phyloP scores from a whole-genome alignment of 2,888 invertebrate genomes.

The Parnassius mnemosyne region DNA sequence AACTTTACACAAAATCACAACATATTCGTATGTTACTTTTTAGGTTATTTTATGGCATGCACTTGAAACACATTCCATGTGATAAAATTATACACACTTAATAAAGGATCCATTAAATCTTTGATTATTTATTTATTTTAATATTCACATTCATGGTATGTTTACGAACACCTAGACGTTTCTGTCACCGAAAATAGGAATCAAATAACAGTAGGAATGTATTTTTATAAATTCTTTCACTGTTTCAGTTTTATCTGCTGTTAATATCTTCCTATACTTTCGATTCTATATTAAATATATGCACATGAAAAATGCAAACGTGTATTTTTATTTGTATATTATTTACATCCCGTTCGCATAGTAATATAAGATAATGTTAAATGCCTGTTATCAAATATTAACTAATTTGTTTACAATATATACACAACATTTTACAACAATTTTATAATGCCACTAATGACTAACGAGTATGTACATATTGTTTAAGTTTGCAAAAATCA shows the following conservation, averaged over 20 bases:
- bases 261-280: slow-evolving; percentile 41
- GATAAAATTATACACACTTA: slow-evolving; percentile 65
- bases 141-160: slow-evolving; percentile 67
- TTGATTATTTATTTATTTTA: slow-evolving; percentile 71
- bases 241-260: slow-evolving; percentile 26
- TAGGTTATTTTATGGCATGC: slow-evolving; percentile 50
- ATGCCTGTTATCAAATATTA: slow-evolving; percentile 18
- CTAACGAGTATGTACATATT: slow-evolving; percentile 30
- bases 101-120: slow-evolving; percentile 53
- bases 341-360: slow-evolving; percentile 44
- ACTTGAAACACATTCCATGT: slow-evolving; percentile 56
- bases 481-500: slow-evolving; percentile 42
- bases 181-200: slow-evolving; percentile 41
- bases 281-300: slow-evolving; percentile 42
- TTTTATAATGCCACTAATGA: slow-evolving; percentile 34
- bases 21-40: slow-evolving; percentile 47
- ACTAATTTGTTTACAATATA: slow-evolving; percentile 37
- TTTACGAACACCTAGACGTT: slow-evolving; percentile 58
- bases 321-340: slow-evolving; percentile 39
- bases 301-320: slow-evolving; percentile 41
- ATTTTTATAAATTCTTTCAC: too few relatives aligned
- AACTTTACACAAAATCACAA: slow-evolving; percentile 75
- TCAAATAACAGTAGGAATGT: slow-evolving; percentile 3
- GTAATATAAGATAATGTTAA: slow-evolving; percentile 34
- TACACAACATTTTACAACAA: slow-evolving; percentile 38